Percentiles rank a stretch among this genome's conserved stretches.
phyloP scores from a whole-genome alignment of 2,888 invertebrate genomes.

The Melolontha melolontha region DNA sequence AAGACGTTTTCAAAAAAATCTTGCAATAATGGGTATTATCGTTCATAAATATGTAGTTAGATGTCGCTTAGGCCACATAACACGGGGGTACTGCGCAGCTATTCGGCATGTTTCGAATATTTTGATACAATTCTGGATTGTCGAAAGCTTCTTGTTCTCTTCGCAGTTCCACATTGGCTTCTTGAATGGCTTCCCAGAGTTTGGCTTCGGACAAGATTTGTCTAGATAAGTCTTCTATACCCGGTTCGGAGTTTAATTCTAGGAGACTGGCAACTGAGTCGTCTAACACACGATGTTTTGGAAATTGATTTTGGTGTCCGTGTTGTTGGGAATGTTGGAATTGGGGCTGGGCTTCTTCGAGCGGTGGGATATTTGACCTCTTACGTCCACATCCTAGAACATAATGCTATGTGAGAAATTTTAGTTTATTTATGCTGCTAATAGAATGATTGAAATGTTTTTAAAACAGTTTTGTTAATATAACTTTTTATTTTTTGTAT shows the following conservation, averaged over 20 bases:
- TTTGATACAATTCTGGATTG: conserved; percentile 53
- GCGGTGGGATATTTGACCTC: conserved; percentile 67
- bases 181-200: conserved; percentile 83
- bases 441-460: no score
- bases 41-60: background rate
- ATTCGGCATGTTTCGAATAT: conserved; percentile 19
- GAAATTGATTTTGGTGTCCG: conserved; percentile 7
- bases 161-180: conserved; percentile 78
- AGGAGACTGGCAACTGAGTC: conserved; percentile 75
- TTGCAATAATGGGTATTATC: conserved; percentile 7
- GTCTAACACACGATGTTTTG: conserved; percentile 61
- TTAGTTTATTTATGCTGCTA: no score
- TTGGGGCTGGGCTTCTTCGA: conserved; percentile 46
- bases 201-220: conserved; percentile 85
- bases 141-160: conserved; percentile 69
- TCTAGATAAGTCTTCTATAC: conserved; percentile 79
- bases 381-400: conserved; percentile 80
- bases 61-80: conserved; percentile 6
- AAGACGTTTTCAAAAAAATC: background rate
- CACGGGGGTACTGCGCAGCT: conserved; percentile 24
- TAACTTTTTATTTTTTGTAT: no score
- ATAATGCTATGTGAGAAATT: background rate
- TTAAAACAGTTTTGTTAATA: no score
- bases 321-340: conserved; percentile 25
- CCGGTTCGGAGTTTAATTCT: conserved; percentile 77